Base-by-base conservation (phyloP, 37 sponge, comb jelly and placozoan species). In the Geodia barretti region DNA sequence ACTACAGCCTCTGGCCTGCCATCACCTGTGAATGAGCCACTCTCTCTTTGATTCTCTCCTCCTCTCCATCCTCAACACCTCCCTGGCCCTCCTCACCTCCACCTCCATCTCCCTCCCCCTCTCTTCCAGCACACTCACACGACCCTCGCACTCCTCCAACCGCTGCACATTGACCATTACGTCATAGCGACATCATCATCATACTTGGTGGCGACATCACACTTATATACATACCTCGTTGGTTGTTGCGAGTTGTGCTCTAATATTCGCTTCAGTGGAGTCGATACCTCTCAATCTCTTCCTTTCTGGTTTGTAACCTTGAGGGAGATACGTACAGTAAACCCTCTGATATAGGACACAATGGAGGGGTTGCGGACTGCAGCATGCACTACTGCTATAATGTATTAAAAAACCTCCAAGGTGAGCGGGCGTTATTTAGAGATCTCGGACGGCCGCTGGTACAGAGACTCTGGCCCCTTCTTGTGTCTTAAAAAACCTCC, bases 61-160 rank as follows among this genome's bases (percentile, higher is more conserved):
- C 60, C 81, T 83, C 70, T 84, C 81, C 17, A 31, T 23, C 21
- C 63, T 67, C 61, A 75, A 54, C 68, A 66, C 63, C 28, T 75
- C 84, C 43, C 80, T 79, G 14, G 71, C 31, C 72, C 65, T 80
- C 62, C 31, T 39, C 66, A 75, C 58, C 60, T 83, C 83, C 23
- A 64, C 67, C 39, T 62, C 74, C 31, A 72, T 3, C 25, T 32
- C 35, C 39, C 36, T 47, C 25, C 39, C 5, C 35, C 34, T 31
- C 25, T 74, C 72, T 20, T 72, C 67, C 43, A 43, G 7, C 1
- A 59, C 74, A 24, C 25, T 29, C 33, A 84, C 28, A 11, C 25
- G 29, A n/a, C 35, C 68, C 54, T 64, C 68, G 17, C 2, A 40
- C 21, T 77, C 85, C 60, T 42, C 43, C 85, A 85, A 0, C 24